Evolutionary conservation across 1,140 invertebrate species (phyloP), one percentile per base, ranked within the genome.

Genomic region (Andrena cerasifolii): DNA sequence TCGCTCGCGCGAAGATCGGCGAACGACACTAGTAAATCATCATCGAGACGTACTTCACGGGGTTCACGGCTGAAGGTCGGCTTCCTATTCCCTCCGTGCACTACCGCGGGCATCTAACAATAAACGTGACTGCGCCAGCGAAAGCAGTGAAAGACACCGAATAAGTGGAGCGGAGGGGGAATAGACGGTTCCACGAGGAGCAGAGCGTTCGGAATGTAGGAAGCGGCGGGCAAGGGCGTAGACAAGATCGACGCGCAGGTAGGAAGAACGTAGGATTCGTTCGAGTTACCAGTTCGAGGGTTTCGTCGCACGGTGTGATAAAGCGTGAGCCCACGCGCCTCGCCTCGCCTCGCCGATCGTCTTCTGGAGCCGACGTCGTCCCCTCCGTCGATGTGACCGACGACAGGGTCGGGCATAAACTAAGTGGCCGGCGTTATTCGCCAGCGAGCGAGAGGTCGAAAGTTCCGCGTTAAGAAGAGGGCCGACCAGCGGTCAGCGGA

Each of bases 391-490:
- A 62, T 71, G 80, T 65, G 40, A 40, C 58, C 65, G 70, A 75
- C 78, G 45, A 66, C 82, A 72, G 59, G 16, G 80, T 54, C 82
- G 70, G 21, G 43, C 58, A 66, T 79, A 79, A 83, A 83, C 82
- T 83, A 83, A 83, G 59, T 59, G 53, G 62, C 24, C 58, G 26
- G 59, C 56, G 56, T 71, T 68, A 59, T 79, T 74, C 21, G 40
- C 16, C 53, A 28, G 43, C 31, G 51, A 61, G 43, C 53, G 78
- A 51, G 67, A 79, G 80, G 63, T 68, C 68, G 65, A 74, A 79
- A 83, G 80, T 79, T 79, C 51, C 75, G 56, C 45, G 56, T 54
- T 58, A 59, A 81, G 66, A 66, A 78, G 75, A 68, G 45, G 16
- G 43, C 66, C 63, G 71, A 80, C 47, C 10, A 40, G 10, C 31